Percentiles rank a stretch among this genome's conserved stretches.
phyloP scores from a whole-genome alignment of 92 coral and sea anemone genomes.

The Diadumene lineata region DNA sequence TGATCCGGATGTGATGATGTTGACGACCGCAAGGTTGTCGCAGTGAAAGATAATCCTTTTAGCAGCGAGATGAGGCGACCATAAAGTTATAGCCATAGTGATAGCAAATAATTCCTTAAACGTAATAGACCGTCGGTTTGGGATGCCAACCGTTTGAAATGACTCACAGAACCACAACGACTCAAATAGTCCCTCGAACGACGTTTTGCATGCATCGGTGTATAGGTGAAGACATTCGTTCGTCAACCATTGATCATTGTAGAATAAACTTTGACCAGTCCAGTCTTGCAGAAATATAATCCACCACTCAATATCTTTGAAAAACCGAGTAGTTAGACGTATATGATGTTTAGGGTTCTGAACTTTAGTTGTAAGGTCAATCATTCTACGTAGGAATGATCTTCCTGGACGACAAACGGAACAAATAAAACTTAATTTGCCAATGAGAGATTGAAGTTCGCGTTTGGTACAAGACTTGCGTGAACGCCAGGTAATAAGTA shows the following conservation, averaged over 20 bases:
- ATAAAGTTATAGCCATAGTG: background rate
- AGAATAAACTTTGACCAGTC: conserved; percentile 51
- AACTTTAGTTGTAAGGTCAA: conserved; percentile 37
- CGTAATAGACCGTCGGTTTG: background rate
- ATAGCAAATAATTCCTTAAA: background rate
- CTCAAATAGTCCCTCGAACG: conserved; percentile 34
- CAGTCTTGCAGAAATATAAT: conserved; percentile 39
- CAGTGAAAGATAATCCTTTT: background rate
- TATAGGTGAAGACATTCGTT: too few species aligned
- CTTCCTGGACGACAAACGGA: conserved; percentile 54
- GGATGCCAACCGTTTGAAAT: too few species aligned
- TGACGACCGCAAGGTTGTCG: background rate
- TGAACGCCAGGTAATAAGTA: conserved; percentile 27
- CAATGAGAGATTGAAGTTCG: conserved; percentile 55
- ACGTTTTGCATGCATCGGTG: too few species aligned
- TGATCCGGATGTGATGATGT: background rate
- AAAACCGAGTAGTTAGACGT: conserved; percentile 44
- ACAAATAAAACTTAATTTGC: conserved; percentile 49
- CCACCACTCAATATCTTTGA: too few species aligned
- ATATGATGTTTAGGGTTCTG: conserved; percentile 39
- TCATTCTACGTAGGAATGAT: too few species aligned
- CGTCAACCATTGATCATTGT: conserved; percentile 36
- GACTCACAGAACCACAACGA: conserved; percentile 43
- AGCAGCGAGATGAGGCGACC: background rate
- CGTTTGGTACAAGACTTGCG: conserved; percentile 40